These are phyloP conservation scores for Maniola jurtina DNA, from an alignment of 1,140 invertebrate species.

Conservation along the genomic window DNA sequence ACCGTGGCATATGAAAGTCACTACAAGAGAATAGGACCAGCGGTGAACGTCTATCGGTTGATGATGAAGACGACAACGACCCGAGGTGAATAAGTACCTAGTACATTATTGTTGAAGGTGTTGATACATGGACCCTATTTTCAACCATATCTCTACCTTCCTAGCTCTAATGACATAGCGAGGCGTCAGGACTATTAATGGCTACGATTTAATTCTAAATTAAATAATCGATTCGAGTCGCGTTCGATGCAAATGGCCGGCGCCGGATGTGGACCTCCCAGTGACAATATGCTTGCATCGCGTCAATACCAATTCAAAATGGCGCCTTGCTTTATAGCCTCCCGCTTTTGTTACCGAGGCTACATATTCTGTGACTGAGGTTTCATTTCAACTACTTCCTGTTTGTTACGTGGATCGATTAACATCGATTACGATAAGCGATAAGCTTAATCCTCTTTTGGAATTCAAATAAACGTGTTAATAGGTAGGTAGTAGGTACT, in stretches of 20 bases:
- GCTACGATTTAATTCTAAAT: slow-evolving; percentile 44
- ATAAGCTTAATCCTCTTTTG: slow-evolving; percentile 24
- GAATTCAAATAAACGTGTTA: slow-evolving; percentile 3
- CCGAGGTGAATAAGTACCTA: too few relatives aligned
- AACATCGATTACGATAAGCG: slow-evolving; percentile 33
- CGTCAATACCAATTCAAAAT: slow-evolving; percentile 70
- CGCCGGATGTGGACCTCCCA: slow-evolving; percentile 76
- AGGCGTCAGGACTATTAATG: slow-evolving; percentile 28
- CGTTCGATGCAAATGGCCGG: slow-evolving; percentile 74
- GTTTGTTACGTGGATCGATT: slow-evolving; percentile 58
- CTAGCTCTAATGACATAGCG: not conserved
- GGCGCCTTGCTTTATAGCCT: slow-evolving; percentile 66
- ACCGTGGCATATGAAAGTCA: too few relatives aligned
- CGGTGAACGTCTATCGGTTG: too few relatives aligned
- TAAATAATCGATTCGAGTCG: slow-evolving; percentile 65
- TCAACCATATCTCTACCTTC: not conserved
- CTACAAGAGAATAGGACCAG: too few relatives aligned
- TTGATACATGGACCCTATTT: too few relatives aligned
- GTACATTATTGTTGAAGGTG: too few relatives aligned
- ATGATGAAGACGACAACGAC: too few relatives aligned
- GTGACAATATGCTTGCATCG: slow-evolving; percentile 58
- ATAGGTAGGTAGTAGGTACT: too few relatives aligned
- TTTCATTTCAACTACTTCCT: slow-evolving; percentile 65
- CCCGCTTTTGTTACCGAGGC: slow-evolving; percentile 48
- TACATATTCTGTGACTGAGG: slow-evolving; percentile 47